Conservation (phyloP, 2,888 invertebrate species). For the Limnephilus marmoratus region DNA sequence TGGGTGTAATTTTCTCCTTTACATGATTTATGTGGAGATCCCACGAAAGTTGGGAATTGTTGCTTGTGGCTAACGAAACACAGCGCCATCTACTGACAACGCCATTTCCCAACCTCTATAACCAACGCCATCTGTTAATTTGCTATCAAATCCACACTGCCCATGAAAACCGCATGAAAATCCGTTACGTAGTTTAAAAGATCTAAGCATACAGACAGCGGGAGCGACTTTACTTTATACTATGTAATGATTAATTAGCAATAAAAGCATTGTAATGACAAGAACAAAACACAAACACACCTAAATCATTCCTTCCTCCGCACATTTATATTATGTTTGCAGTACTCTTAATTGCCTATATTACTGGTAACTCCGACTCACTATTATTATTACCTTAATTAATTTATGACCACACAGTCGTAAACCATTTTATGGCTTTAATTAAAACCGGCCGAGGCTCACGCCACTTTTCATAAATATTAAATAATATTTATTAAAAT, state of each 20-base stretch:
- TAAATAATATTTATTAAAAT: conserved; percentile 27
- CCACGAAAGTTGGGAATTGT: too few species aligned
- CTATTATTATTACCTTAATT: conserved; percentile 55
- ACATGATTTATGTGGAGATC: too few species aligned
- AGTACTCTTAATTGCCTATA: conserved; percentile 45
- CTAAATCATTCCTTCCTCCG: conserved; percentile 28
- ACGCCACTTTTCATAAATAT: conserved; percentile 11
- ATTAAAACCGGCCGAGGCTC: conserved; percentile 46
- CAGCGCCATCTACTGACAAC: too few species aligned
- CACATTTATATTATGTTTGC: conserved; percentile 8
- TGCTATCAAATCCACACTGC: too few species aligned
- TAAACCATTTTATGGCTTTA: conserved; percentile 57
- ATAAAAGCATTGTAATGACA: not conserved
- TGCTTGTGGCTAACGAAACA: too few species aligned
- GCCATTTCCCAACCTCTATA: too few species aligned
- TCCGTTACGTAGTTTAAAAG: too few species aligned
- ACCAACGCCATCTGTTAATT: too few species aligned
- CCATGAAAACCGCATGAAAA: too few species aligned
- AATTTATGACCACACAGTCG: conserved; percentile 52
- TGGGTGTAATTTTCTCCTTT: too few species aligned
- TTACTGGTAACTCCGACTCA: conserved; percentile 30
- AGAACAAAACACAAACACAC: conserved; percentile 11
- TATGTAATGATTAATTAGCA: not conserved
- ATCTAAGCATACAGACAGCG: too few species aligned
- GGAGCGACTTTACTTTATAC: too few species aligned